Conservation (phyloP, 2,797 vertebrate species). For the Novumbra hubbsi region DNA sequence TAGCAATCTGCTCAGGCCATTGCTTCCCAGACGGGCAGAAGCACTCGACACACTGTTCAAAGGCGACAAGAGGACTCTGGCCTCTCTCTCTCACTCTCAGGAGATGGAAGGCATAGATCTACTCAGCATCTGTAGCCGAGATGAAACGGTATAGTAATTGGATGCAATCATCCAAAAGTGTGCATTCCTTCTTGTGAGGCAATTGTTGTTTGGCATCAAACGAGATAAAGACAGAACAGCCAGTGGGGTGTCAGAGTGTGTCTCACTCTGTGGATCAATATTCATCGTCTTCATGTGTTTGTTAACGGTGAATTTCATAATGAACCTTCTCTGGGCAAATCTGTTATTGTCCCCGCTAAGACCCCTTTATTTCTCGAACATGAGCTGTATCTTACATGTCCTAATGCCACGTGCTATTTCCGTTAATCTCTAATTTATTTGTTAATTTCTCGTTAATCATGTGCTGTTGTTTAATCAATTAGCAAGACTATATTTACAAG, state of each 20-base stretch:
- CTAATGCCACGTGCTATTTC: too few species aligned
- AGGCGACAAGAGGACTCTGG: conserved; percentile 41
- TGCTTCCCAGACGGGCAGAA: conserved; percentile 46
- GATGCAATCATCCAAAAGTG: conserved; percentile 40
- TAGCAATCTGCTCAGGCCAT: conserved; percentile 46
- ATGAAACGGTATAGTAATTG: conserved; percentile 62
- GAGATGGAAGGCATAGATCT: conserved; percentile 35
- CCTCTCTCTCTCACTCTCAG: conserved; percentile 32
- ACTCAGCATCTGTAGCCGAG: conserved; percentile 55
- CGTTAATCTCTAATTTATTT: too few species aligned
- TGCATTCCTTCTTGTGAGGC: conserved; percentile 24
- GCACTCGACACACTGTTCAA: conserved; percentile 50
- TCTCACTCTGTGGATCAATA: neutral
- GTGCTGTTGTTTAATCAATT: too few species aligned
- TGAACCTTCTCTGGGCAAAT: neutral
- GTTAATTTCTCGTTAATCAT: too few species aligned
- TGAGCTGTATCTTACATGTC: neutral
- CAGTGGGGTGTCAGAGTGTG: neutral
- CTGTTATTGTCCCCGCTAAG: neutral
- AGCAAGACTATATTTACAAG: too few species aligned
- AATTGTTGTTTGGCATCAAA: conserved; percentile 21
- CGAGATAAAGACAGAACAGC: neutral
- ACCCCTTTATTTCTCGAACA: neutral
- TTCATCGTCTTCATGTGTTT: neutral
- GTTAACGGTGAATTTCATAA: neutral